Evolutionary conservation across 2,888 invertebrate species (phyloP).

Genomic region (Cheiracanthium punctorium): DNA sequence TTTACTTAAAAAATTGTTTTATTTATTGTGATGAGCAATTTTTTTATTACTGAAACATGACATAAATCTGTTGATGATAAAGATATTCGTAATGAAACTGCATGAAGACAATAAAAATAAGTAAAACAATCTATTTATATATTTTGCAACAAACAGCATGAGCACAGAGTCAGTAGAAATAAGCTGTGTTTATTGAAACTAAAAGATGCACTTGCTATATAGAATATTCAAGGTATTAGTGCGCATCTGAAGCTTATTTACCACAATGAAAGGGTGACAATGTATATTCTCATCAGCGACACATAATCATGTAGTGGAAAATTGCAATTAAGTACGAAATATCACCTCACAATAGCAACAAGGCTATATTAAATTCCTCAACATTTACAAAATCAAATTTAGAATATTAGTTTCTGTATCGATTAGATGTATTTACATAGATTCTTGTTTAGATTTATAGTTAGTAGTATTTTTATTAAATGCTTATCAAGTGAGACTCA

Average conservation of each 20-base stretch:
- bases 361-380: background rate
- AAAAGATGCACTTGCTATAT: constrained; percentile 27
- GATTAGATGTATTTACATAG: background rate
- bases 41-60: too few relatives aligned
- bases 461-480: background rate
- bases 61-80: too few relatives aligned
- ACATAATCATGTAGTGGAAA: constrained; percentile 10
- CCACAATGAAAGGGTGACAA: background rate
- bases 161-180: constrained; percentile 22
- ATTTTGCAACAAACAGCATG: background rate
- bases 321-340: constrained; percentile 23
- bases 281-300: background rate
- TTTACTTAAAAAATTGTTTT: too few relatives aligned
- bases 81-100: too few relatives aligned
- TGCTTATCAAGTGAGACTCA: background rate
- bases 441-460: background rate
- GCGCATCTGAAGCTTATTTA: constrained; percentile 31
- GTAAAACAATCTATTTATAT: background rate
- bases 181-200: constrained; percentile 42
- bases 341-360: constrained; percentile 4
- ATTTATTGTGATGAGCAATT: too few relatives aligned
- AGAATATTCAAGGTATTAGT: constrained; percentile 37
- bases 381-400: background rate
- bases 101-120: background rate
- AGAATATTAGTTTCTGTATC: background rate